These are phyloP conservation scores for Lissocephala sabroskyi DNA, from an alignment of 2,888 invertebrate genomes.

Conservation along the genomic window DNA sequence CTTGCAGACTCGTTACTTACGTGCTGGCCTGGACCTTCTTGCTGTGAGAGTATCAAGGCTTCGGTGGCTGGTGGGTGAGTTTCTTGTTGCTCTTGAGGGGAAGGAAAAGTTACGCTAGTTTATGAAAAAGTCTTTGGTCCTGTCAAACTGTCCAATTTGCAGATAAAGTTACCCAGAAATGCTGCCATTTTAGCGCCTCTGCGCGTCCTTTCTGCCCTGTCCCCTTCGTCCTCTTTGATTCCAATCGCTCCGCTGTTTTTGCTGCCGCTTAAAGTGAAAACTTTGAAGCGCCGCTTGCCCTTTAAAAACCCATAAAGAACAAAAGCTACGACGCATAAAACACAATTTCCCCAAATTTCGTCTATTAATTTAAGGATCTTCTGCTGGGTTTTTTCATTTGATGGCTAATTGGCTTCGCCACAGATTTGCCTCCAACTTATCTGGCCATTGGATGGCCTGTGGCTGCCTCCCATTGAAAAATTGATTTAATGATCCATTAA, in stretches of 20 bases:
- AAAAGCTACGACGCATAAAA: too few relatives aligned
- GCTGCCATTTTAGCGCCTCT: constrained; percentile 3
- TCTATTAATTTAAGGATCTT: too few relatives aligned
- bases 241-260: not conserved
- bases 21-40: too few relatives aligned
- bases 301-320: constrained; percentile 34
- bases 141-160: constrained; percentile 57
- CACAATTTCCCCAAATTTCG: too few relatives aligned
- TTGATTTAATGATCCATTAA: too few relatives aligned
- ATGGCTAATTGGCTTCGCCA: too few relatives aligned
- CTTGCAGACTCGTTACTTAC: too few relatives aligned
- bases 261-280: constrained; percentile 23
- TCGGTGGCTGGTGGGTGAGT: not conserved
- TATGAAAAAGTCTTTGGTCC: constrained; percentile 54
- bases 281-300: too few relatives aligned
- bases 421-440: too few relatives aligned
- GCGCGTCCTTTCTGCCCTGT: constrained; percentile 4
- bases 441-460: too few relatives aligned
- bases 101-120: constrained; percentile 44
- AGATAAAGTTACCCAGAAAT: constrained; percentile 50
- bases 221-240: not conserved
- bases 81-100: constrained; percentile 7
- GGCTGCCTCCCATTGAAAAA: too few relatives aligned
- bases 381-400: too few relatives aligned
- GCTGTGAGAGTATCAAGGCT: constrained; percentile 9